Evolutionary conservation across 2,113 vertebrate species (phyloP).

Genomic region (Nipponia nippon): DNA sequence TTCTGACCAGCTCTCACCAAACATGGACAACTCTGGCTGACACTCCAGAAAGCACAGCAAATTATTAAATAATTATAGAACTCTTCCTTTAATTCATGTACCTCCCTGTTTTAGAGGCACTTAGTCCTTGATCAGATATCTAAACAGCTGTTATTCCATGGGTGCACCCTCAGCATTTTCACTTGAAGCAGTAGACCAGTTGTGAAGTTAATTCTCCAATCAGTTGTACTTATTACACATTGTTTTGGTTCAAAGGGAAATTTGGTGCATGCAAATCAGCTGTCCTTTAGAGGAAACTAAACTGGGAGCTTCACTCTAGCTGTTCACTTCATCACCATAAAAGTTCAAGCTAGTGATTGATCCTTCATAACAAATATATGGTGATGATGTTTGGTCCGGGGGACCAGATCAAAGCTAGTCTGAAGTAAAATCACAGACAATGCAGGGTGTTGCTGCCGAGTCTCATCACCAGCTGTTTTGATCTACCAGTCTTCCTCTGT

Average conservation of each 20-base stretch:
- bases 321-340: background rate
- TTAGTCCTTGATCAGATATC: background rate
- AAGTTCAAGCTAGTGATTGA: background rate
- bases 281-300: background rate
- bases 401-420: background rate
- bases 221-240: background rate
- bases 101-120: background rate
- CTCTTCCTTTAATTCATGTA: background rate
- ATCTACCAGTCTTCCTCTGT: background rate
- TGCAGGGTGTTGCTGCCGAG: background rate
- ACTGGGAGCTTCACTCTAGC: background rate
- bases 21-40: too few relatives aligned
- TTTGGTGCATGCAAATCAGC: background rate
- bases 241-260: background rate
- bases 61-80: background rate
- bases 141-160: background rate
- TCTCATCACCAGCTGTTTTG: background rate
- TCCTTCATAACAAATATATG: background rate
- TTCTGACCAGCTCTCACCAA: background rate
- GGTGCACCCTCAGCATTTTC: background rate
- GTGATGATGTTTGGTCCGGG: background rate
- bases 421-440: background rate
- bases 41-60: background rate
- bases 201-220: background rate
- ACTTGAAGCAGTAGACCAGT: background rate